phyloP scores from a whole-genome alignment of 1,140 invertebrate species.

The Sycophaga agraensis region DNA sequence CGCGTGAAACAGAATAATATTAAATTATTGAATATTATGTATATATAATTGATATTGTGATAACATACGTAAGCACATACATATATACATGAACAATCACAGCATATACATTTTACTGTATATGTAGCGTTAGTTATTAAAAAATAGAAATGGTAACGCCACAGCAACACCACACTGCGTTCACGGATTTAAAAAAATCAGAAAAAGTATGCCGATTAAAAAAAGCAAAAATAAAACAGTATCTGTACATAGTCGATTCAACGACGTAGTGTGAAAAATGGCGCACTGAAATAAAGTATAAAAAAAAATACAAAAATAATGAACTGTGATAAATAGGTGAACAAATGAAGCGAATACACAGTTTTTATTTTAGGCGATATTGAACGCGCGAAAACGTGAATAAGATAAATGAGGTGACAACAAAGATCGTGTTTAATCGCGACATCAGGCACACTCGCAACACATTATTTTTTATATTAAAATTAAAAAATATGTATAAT shows the following conservation, averaged over 20 bases:
- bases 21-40: constrained; percentile 9
- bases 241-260: not conserved
- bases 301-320: constrained; percentile 1
- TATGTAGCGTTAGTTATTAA: constrained; percentile 42
- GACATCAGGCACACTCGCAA: constrained; percentile 21
- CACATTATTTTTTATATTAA: constrained; percentile 21
- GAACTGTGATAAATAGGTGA: constrained; percentile 2
- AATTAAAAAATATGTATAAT: constrained; percentile 21
- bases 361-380: constrained; percentile 7
- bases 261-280: constrained; percentile 20
- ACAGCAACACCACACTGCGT: constrained; percentile 53
- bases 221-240: constrained; percentile 36
- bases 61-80: constrained; percentile 34
- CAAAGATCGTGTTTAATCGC: constrained; percentile 18
- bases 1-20: constrained; percentile 2
- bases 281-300: constrained; percentile 8
- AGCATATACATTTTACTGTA: constrained; percentile 29
- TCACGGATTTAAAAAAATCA: constrained; percentile 39
- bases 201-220: constrained; percentile 10
- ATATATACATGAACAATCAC: constrained; percentile 33
- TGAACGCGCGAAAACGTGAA: constrained; percentile 20
- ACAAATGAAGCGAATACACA: constrained; percentile 27
- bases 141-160: constrained; percentile 30
- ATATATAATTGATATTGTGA: constrained; percentile 36
- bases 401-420: constrained; percentile 17